phyloP scores from a whole-genome alignment of 2,888 invertebrate genomes.

The Eristalis intricaria region DNA sequence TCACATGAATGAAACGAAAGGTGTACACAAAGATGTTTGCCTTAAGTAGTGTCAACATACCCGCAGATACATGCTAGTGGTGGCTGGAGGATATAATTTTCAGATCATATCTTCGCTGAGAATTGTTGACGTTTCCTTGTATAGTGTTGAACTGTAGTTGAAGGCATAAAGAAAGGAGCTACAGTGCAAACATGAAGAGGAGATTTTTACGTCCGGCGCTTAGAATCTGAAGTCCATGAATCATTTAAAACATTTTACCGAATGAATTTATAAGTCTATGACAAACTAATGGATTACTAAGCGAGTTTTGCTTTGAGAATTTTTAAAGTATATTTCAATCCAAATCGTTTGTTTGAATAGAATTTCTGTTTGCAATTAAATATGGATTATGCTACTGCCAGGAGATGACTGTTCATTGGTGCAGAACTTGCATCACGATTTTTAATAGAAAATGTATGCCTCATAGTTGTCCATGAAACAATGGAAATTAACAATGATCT shows the following conservation, averaged over 20 bases:
- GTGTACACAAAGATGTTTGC: neutral
- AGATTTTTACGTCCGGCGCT: neutral
- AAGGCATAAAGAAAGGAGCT: neutral
- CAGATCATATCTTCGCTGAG: neutral
- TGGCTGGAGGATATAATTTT: neutral
- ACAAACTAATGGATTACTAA: neutral
- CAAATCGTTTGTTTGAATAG: neutral
- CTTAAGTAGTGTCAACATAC: neutral
- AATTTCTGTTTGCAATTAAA: neutral
- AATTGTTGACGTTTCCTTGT: neutral
- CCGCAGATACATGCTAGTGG: neutral
- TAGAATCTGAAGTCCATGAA: neutral
- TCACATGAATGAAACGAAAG: constrained; percentile 15
- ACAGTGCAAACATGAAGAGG: neutral
- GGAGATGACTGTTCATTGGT: too few relatives aligned
- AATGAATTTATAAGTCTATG: neutral
- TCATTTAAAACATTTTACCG: neutral
- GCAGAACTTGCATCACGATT: too few relatives aligned
- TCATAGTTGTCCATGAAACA: too few relatives aligned
- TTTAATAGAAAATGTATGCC: too few relatives aligned
- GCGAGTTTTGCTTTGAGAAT: neutral
- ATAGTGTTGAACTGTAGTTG: neutral
- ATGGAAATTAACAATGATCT: too few relatives aligned
- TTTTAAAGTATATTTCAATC: neutral
- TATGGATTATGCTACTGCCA: neutral